Base-by-base conservation (phyloP, 2,888 invertebrate genomes). In the Lissonota sp. region DNA sequence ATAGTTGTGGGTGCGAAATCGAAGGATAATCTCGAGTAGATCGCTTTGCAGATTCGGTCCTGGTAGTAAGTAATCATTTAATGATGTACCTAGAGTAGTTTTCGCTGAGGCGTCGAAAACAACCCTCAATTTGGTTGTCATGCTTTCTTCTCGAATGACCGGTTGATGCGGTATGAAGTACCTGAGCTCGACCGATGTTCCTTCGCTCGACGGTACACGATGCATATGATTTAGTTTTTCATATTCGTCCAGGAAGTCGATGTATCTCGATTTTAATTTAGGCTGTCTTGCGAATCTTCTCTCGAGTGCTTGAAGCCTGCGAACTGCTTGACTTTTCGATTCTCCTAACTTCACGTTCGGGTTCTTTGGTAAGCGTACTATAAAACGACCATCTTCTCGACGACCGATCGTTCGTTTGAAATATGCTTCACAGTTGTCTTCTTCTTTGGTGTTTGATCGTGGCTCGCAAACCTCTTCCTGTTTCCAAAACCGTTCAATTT, bases 221-320 rank as follows among this genome's bases (percentile, higher is more conserved):
- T 84, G 75, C 85, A 89, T 85, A 69, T 88, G 85, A 1, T 76
- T 79, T 26, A 78, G 37, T 12, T 63, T 5, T 42, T 84, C 6
- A 55, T 87, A 87, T 12, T 88, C 86, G n/a, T 83, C 53, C 62
- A 88, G 71, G 69, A 88, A 86, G 0, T 67, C 26, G 4, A 57
- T 39, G 67, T 87, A 87, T 39, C 78, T 63, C 51, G 55, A 4
- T 55, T 74, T 63, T 6, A 85, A 6, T 14, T 60, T 60, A 0
- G 80, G 26, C 14, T 84, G 62, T 42, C 26, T 51, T 4, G n/a
- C 46, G 44, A 87, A 77, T 63, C 83, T 77, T 12, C 74, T 44
- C 66, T 88, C 89, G 6, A 87, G 53, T 6, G 74, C 39, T 0
- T 64, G 6, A 42, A 86, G 85, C 4, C 88, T 71, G 6, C 80